Evolutionary conservation across 1,140 invertebrate species (phyloP), one percentile per base, ranked within the genome.

Genomic region (Solen grandis): DNA sequence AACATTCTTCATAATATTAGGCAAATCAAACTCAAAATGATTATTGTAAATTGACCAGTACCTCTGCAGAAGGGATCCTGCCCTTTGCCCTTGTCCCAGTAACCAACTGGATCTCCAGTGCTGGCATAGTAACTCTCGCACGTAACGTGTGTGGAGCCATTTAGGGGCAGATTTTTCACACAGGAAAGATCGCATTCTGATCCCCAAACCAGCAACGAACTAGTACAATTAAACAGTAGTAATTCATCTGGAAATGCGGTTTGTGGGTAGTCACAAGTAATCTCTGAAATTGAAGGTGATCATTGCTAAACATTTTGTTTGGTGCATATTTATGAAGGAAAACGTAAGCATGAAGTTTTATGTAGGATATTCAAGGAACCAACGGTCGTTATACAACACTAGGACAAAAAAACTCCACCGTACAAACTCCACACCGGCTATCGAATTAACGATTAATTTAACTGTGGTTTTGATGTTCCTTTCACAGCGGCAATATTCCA

Each of bases 51-150:
- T 19, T 46, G 8, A 10, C 19, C 8, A 8, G 8, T 2, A 76
- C 73, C 60, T 54, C 31, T 35, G 55, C 73, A 76, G 36, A 54
- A 63, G n/a, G 73, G 73, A n/a, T 76, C 52, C 1, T 46, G 14
- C 1, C 19, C 62, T 27, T 10, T 16, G 33, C 46, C 59, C 73
- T 62, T 65, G 25, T 5, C 16, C 73, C 73, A 76, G 16, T 62
- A 57, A 0, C 73, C 73, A 22, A 46, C 73, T n/a, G 38, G 35
- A 1, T 19, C 16, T n/a, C 33, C 73, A 46, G 41, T 19, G 41
- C 8, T 10, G 8, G 41, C 19, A 46, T 10, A 46, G 5, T 66
- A 36, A n/a, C 33, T 22, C 31, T 76, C 73, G 66, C 73, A 76
- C n/a, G 62, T 66, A 29, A 76, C 46, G 16, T 36, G 10, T 25